Base-by-base conservation (phyloP, 1,140 invertebrate genomes). In the Cyphomyrmex costatus region DNA sequence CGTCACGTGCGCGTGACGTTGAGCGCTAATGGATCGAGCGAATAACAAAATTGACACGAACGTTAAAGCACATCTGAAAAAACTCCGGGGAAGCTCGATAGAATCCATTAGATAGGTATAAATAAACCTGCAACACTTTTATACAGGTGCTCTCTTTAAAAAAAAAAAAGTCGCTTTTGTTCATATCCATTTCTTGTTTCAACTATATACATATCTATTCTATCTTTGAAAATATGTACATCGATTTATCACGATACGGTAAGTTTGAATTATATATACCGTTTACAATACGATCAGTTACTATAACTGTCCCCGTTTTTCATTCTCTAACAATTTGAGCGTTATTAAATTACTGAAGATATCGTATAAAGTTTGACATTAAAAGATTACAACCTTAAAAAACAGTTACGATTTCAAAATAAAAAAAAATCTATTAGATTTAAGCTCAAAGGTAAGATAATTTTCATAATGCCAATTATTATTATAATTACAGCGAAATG, bases 41-140 rank as follows among this genome's bases (percentile, higher is more conserved):
- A 83, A 83, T 83, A 83, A 74, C 79, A 74, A 73, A 60, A 83
- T 74, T 74, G 79, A 74, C 68, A 56, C 61, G 53, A 74, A 58
- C 66, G 53, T 73, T 73, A 82, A 82, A 71, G 49, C 68, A 56
- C 36, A n/a, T 46, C 53, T 82, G 51, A 33, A 83, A 70, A 74
- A 61, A 83, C 68, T 61, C 58, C 21, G 56, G 65, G 14, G 61
- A 30, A 74, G 36, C 68, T 33, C 68, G 42, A 33, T 82, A 60
- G 53, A 82, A 58, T 74, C 68, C 79, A 74, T 83, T 74, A 60
- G 53, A 82, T 60, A 60, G 36, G 53, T 33, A 60, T 60, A 83
- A 73, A 83, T 83, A 83, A 73, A 61, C 56, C 53, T 60, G 36
- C 53, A 83, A 83, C n/a, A n/a, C 49, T 73, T 83, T 73, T 56